These are phyloP conservation scores for Drosophila novamexicana DNA, from an alignment of 1,140 invertebrate genomes.

Conservation along the genomic window DNA sequence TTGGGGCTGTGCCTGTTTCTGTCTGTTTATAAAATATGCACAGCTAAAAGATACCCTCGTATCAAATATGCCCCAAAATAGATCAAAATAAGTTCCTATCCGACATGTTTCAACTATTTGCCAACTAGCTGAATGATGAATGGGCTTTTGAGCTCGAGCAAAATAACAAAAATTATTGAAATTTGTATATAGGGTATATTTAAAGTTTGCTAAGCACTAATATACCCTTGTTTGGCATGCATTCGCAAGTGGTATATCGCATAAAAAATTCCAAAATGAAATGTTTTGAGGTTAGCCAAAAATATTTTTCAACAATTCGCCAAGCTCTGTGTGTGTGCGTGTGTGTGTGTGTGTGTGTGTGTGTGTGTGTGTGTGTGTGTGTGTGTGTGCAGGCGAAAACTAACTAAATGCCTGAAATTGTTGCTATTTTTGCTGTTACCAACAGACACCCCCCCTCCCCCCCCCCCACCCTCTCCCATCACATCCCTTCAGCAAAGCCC, in stretches of 20 bases:
- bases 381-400: conserved; percentile 33
- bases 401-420: conserved; percentile 61
- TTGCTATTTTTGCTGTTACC: conserved; percentile 6
- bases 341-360: conserved; percentile 15
- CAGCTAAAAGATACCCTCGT: too few relatives aligned
- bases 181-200: too few relatives aligned
- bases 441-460: not conserved
- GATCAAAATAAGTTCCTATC: too few relatives aligned
- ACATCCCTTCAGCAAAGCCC: not conserved
- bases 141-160: too few relatives aligned
- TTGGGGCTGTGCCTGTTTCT: too few relatives aligned
- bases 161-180: too few relatives aligned
- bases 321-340: not conserved
- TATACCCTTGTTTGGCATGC: not conserved
- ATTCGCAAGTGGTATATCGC: not conserved
- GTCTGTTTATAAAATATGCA: too few relatives aligned
- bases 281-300: conserved; percentile 78
- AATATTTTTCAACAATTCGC: conserved; percentile 68
- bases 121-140: too few relatives aligned
- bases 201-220: too few relatives aligned
- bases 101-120: too few relatives aligned
- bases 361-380: conserved; percentile 21
- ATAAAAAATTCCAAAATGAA: conserved; percentile 63
- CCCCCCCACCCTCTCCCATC: too few relatives aligned
- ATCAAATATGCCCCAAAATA: too few relatives aligned